Evolutionary conservation across 2,113 vertebrate genomes (phyloP).

Genomic region (Coturnix japonica): DNA sequence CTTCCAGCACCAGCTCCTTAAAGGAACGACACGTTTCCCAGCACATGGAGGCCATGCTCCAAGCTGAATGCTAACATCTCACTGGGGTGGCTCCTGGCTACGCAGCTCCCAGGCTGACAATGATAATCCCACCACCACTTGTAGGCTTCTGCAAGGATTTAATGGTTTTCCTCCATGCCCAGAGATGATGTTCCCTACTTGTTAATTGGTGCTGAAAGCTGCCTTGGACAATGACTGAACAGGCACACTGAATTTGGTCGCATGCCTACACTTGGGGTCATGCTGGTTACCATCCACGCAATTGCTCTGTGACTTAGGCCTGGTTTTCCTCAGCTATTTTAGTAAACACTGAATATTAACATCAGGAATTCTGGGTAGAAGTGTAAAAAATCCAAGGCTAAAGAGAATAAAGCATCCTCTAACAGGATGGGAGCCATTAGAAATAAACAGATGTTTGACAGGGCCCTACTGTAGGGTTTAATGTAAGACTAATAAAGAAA

Average conservation of each 20-base stretch:
- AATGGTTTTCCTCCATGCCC: not conserved
- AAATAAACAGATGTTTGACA: not conserved
- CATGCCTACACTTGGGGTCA: not conserved
- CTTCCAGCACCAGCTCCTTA: not conserved
- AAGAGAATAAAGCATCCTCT: not conserved
- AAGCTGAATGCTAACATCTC: not conserved
- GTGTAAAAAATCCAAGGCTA: not conserved
- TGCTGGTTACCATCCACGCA: not conserved
- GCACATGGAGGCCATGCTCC: not conserved
- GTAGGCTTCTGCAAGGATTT: not conserved
- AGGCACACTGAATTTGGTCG: not conserved
- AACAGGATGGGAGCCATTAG: not conserved
- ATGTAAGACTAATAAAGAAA: not conserved
- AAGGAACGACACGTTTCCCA: not conserved
- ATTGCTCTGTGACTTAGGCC: not conserved
- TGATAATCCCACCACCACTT: not conserved
- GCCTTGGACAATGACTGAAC: not conserved
- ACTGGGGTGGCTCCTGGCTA: not conserved
- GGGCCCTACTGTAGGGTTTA: not conserved
- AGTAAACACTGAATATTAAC: not conserved
- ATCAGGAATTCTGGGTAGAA: not conserved
- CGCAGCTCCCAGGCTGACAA: not conserved
- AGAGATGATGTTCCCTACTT: not conserved
- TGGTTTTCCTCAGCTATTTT: not conserved
- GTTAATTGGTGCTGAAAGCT: not conserved